These are phyloP conservation scores for Xiphophorus couchianus DNA, from an alignment of 2,113 vertebrate species.

Conservation along the genomic window DNA sequence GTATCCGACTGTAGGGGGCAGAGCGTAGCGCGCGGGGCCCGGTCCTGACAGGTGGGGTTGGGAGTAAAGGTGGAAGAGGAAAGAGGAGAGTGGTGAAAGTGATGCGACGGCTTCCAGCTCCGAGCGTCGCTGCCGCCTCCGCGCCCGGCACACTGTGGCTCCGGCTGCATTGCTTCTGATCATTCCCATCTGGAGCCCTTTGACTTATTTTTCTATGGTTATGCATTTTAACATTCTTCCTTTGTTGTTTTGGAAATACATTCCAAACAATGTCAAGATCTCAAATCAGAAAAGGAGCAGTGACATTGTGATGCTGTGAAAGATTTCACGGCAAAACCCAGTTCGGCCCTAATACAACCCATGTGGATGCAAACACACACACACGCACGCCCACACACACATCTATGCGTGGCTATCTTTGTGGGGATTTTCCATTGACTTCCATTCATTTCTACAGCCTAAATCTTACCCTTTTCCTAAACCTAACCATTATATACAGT, in stretches of 20 bases:
- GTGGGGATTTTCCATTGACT: too few species aligned
- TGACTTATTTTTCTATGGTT: constrained; percentile 66
- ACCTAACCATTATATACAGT: too few species aligned
- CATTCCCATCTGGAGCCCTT: constrained; percentile 65
- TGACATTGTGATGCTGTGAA: constrained; percentile 26
- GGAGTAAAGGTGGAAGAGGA: constrained; percentile 5
- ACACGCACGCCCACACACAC: constrained; percentile 25
- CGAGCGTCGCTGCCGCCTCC: constrained; percentile 17
- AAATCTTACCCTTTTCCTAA: too few species aligned
- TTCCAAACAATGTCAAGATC: constrained; percentile 59
- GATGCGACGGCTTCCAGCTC: constrained; percentile 50
- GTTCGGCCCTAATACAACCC: constrained; percentile 49
- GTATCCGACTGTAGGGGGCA: constrained; percentile 86
- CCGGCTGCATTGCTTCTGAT: constrained; percentile 43
- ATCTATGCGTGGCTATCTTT: neutral
- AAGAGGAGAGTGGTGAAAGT: constrained; percentile 28
- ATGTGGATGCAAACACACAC: constrained; percentile 38
- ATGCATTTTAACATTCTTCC: constrained; percentile 57
- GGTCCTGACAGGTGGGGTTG: constrained; percentile 74
- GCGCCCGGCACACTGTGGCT: constrained; percentile 44
- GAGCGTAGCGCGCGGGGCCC: constrained; percentile 82
- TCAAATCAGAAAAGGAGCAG: constrained; percentile 45
- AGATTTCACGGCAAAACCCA: constrained; percentile 33
- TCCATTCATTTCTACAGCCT: too few species aligned
- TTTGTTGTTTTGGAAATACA: constrained; percentile 53